Conservation (phyloP, 2,113 vertebrate genomes). For the Cryptomyrus ogoouensis region DNA sequence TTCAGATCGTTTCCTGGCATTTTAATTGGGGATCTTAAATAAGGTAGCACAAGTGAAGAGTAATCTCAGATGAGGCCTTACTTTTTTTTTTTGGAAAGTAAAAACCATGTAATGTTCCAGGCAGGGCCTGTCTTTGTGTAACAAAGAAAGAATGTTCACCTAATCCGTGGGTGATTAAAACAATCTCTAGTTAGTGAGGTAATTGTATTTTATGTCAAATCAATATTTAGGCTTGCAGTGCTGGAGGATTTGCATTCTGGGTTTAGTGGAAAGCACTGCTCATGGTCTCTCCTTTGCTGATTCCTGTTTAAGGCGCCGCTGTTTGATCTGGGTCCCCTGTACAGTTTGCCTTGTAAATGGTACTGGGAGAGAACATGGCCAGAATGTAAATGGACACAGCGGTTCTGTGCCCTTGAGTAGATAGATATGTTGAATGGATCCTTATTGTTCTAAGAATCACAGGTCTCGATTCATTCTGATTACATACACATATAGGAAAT, state of each 20-base stretch:
- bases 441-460: neutral
- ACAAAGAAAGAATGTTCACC: constrained; percentile 31
- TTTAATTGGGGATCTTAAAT: neutral
- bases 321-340: constrained; percentile 26
- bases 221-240: constrained; percentile 31
- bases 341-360: constrained; percentile 24
- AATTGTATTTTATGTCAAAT: constrained; percentile 50
- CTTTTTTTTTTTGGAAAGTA: neutral
- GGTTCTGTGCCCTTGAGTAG: neutral
- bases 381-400: neutral
- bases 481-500: neutral
- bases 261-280: constrained; percentile 23
- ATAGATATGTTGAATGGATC: neutral
- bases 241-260: constrained; percentile 28
- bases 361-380: neutral
- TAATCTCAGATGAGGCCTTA: neutral
- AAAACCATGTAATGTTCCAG: neutral
- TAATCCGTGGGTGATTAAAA: constrained; percentile 51
- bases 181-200: constrained; percentile 42
- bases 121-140: neutral
- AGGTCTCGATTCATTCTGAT: neutral
- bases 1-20: neutral
- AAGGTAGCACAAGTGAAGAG: neutral
- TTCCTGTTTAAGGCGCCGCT: constrained; percentile 29
- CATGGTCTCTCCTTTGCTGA: constrained; percentile 23